Evolutionary conservation across 1,140 invertebrate genomes (phyloP).

Genomic region (Pinna nobilis): DNA sequence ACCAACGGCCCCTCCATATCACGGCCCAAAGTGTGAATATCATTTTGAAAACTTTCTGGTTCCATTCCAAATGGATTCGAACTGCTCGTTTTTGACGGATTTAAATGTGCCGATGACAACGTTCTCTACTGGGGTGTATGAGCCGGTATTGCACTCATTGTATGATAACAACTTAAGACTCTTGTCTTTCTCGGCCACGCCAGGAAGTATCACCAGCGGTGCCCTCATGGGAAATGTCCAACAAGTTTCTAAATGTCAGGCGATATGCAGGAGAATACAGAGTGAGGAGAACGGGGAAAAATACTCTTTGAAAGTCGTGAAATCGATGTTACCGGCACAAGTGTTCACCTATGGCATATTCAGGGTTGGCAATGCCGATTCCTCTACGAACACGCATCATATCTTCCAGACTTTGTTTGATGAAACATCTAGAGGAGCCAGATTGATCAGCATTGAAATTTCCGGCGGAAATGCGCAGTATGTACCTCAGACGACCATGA

Average conservation of each 20-base stretch:
- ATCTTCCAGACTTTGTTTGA: conserved; percentile 44
- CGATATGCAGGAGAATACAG: conserved; percentile 18
- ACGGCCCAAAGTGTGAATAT: conserved; percentile 9
- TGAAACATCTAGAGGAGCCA: conserved; percentile 44
- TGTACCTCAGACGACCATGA: neutral
- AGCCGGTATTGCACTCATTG: neutral
- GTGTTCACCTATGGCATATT: conserved; percentile 35
- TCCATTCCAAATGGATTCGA: conserved; percentile 13
- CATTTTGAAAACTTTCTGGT: conserved; percentile 22
- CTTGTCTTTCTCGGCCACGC: conserved; percentile 9
- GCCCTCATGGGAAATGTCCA: neutral
- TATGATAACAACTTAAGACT: conserved; percentile 17
- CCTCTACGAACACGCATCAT: conserved; percentile 38
- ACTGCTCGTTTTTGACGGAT: neutral
- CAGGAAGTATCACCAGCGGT: conserved; percentile 21
- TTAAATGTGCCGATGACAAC: conserved; percentile 7
- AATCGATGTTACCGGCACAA: conserved; percentile 38
- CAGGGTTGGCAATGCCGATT: neutral
- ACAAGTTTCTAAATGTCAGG: conserved; percentile 6
- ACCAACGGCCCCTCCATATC: conserved; percentile 9
- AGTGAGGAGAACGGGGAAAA: conserved; percentile 6
- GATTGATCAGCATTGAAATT: conserved; percentile 55
- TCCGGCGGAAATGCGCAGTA: conserved; percentile 34
- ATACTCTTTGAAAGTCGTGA: conserved; percentile 52
- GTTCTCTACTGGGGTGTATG: conserved; percentile 3